Base-by-base conservation (phyloP, 1,140 invertebrate genomes). In the Aphelinus atriplicis region DNA sequence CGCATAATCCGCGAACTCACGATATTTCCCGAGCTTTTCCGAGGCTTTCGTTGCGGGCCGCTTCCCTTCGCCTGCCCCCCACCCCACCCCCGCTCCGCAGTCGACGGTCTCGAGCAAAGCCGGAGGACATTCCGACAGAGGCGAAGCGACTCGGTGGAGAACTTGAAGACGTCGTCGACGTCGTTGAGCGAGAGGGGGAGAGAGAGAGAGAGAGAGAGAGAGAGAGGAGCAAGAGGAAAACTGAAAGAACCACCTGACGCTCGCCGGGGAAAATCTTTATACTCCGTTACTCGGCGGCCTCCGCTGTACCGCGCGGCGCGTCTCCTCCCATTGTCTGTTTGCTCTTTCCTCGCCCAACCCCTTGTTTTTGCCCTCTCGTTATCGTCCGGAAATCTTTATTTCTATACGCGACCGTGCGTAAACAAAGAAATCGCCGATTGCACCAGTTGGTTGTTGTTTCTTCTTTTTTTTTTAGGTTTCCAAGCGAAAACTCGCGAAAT, bases 201-300 rank as follows among this genome's bases (percentile, higher is more conserved):
- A 10, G 5, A 55, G 53, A 55, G 55, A 60, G 48, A 55, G 53
- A 55, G 53, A 10, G 5, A 55, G 53, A 55, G 55, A 60, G 48
- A 65, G 48, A 5, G 61, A 64, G 42, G 42, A 9, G 46, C 2
- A 65, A 51, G 55, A 65, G 46, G 62, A 67, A 56, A 57, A 73
- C 55, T 60, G 61, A 73, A 73, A 73, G 63, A 74, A 67, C 72
- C 72, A 74, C 72, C 65, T 74, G 72, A 74, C 72, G 72, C 64
- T 74, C 58, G 26, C 68, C 48, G 10, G 56, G 46, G 53, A 72
- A 72, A 72, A 72, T 72, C 70, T 72, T 62, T 57, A 72, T 72
- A 57, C 68, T 70, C 68, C 68, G 47, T 70, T 70, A 70, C 68
- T 63, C 53, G 48, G 2, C 62, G 46, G 46, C 47, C 55, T 68